Evolutionary conservation across 2,797 vertebrate species (phyloP).

Genomic region (Apodemus agrarius): DNA sequence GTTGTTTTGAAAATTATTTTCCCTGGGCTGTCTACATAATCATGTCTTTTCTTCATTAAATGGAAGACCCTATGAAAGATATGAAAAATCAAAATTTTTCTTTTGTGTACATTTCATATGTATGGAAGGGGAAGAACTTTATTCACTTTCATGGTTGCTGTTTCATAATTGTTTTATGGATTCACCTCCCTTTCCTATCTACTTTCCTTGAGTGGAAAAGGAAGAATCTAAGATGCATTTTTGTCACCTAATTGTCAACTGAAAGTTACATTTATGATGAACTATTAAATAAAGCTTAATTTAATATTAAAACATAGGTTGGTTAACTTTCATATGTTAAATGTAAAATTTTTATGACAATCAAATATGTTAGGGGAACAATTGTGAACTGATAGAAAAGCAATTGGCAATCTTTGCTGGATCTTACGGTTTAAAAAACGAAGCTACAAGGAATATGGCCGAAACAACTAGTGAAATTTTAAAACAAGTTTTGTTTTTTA

Average conservation of each 20-base stretch:
- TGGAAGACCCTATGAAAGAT: not conserved
- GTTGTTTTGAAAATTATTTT: not conserved
- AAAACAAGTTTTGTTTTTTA: not conserved
- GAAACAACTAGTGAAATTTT: slow-evolving; percentile 4
- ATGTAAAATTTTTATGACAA: not conserved
- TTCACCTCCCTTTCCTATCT: not conserved
- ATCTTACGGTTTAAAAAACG: not conserved
- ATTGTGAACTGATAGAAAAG: not conserved
- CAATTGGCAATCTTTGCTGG: not conserved
- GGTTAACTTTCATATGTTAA: not conserved
- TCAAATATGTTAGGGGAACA: not conserved
- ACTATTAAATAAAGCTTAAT: not conserved
- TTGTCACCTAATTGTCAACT: not conserved
- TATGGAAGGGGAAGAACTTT: too few species aligned
- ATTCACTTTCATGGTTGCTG: not conserved
- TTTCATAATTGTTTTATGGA: not conserved
- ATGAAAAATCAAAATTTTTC: not conserved
- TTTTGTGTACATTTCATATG: not conserved
- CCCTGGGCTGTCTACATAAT: not conserved
- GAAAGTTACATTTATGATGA: not conserved
- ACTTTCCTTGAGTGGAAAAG: not conserved
- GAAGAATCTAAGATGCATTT: not conserved
- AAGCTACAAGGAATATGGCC: not conserved
- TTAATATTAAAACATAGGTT: not conserved
- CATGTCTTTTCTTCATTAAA: not conserved